Evolutionary conservation across 2,888 invertebrate species (phyloP).

Genomic region (Tipula confusa): DNA sequence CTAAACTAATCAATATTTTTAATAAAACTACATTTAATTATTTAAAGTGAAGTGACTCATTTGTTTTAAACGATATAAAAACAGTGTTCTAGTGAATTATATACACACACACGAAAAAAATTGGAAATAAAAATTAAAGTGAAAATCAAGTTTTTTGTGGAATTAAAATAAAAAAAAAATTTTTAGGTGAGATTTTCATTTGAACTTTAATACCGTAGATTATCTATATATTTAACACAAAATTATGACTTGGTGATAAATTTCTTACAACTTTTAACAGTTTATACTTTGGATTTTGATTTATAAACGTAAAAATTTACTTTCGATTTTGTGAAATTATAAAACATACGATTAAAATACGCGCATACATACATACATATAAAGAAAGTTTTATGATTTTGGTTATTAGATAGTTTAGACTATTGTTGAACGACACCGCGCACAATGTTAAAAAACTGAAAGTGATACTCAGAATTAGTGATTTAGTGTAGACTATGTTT

Average conservation of each 20-base stretch:
- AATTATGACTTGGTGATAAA: not conserved
- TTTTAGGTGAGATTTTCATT: not conserved
- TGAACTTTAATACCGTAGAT: not conserved
- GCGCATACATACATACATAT: not conserved
- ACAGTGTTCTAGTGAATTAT: constrained; percentile 7
- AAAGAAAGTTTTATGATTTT: not conserved
- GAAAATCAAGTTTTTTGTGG: not conserved
- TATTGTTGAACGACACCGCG: not conserved
- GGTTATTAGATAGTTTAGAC: constrained; percentile 7
- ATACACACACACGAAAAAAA: not conserved
- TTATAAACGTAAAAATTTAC: not conserved
- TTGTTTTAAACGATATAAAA: not conserved
- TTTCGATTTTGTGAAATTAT: constrained; percentile 20
- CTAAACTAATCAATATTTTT: too few relatives aligned
- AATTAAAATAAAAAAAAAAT: not conserved
- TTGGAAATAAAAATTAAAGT: not conserved
- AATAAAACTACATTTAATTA: not conserved
- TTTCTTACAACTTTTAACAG: not conserved
- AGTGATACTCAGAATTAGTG: not conserved
- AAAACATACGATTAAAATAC: not conserved
- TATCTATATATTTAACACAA: not conserved
- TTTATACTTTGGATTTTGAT: not conserved
- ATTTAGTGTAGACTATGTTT: not conserved
- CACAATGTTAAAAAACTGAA: not conserved
- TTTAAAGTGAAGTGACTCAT: not conserved